Evolutionary conservation across 2,113 vertebrate genomes (phyloP), one percentile per base, ranked within the genome.

Genomic region (Pituophis catenifer): DNA sequence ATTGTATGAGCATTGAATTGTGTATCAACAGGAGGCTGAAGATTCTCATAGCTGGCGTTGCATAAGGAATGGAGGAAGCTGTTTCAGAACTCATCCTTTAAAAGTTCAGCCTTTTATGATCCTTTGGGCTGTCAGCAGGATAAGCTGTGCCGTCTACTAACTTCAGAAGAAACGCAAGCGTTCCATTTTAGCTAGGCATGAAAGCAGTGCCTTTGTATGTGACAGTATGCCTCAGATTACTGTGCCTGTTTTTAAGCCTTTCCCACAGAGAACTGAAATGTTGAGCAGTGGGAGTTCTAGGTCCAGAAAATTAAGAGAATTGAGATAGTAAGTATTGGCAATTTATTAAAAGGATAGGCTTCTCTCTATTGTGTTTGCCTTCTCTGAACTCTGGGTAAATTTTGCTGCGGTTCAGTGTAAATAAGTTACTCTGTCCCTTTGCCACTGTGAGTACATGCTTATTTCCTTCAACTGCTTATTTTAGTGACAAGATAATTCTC

Each of bases 401-500:
- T 21, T 0, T 89, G 1, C 65, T 95, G 90, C 59, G 38, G 59
- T 88, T 96, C 94, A 3, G 19, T 9, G 58, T 44, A 94, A 96
- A 91, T 91, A 94, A 93, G 92, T 48, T 86, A 93, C 94, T 92
- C 33, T 90, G 29, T 0, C 91, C 0, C 90, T 38, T 55, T 95
- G 21, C 0, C 90, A 48, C 0, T 90, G 2, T 94, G 9, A 91
- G 90, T 52, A 23, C 4, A 24, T 86, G 8, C 54, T 81, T 95
- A 91, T 92, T 96, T 92, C 10, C 15, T 94, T 96, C 10, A 91
- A 58, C 94, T 96, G 96, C n/a, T 70, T 85, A 57, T 95, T 94
- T 92, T 89, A 94, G 17, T 53, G 85, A 95, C 48, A 96, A 95
- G 70, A 92, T 93, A 92, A 94, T 96, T 96, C 0, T 91, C 94